Evolutionary conservation across 2,113 vertebrate genomes (phyloP), one percentile per base, ranked within the genome.

Genomic region (Halichoeres trimaculatus): DNA sequence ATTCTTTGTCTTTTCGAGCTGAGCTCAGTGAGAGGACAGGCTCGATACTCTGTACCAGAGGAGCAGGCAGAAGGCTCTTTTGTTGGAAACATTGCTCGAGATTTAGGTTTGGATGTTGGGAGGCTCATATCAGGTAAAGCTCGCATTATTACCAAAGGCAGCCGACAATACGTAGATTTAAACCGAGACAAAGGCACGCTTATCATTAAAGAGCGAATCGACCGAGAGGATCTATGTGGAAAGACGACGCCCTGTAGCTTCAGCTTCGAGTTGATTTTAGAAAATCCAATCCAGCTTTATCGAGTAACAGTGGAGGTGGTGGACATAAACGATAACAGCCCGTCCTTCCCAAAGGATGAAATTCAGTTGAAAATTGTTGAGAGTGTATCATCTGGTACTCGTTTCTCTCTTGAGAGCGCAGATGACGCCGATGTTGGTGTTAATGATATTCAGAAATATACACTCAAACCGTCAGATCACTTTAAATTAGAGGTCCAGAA

Each of bases 151-250:
- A 90, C 80, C 24, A 82, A 90, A 20, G 90, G 91, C 12, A 92
- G 81, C 43, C 70, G 72, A 48, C 87, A 94, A 45, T 90, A 92
- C 72, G 85, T 95, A 24, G 73, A 68, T 50, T 80, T 95, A 22
- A 78, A 94, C 70, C 68, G 63, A 83, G 78, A 87, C 14, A 93
- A 80, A 1, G 90, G 83, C 59, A 83, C 87, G 41, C 83, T 96
- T 41, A 60, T 89, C 4, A 74, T 95, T 50, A 93, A 87, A 34
- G 90, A 94, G 24, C 93, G 86, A 69, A 92, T 96, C 60, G 95
- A 96, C 40, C 53, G 95, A 57, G 96, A 96, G 71, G 55, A 70
- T 16, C 81, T 96, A 10, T 96, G 95, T 10, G 86, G 89, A 41
- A 84, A 92, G 61, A 75, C 64, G 0, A 85, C 92, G 20, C 91